Base-by-base conservation (phyloP, 2,888 invertebrate genomes). In the Chrysotoxum bicinctum region DNA sequence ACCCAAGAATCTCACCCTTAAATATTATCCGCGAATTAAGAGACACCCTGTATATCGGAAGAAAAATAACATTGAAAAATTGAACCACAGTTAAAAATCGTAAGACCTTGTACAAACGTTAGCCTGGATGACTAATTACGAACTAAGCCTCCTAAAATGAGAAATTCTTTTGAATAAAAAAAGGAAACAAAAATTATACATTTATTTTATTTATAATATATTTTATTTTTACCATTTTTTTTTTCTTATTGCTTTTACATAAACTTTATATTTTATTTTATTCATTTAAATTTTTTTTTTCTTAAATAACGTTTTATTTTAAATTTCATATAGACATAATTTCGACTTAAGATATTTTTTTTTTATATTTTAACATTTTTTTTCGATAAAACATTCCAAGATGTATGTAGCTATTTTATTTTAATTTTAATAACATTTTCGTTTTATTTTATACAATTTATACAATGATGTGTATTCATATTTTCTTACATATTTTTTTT, bases 241-340 rank as follows among this genome's bases (percentile, higher is more conserved):
- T 66, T 73, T 76, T 43, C 68, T 78, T 81, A 85, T 85, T 85
- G 85, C 81, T 81, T 80, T 81, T 81, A 85, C 85, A 85, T 85
- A 81, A 77, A 81, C 62, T 76, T 69, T 45, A 60, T 60, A 72
- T 76, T 68, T 23, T 78, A 54, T 56, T 54, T 66, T 32, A 40
- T 43, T 43, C 16, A 16, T 43, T 16, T 43, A 9, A 16, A 3
- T 56, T 19, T 35, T 54, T 26, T 79, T 66, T 8, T 30, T 62
- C 64, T 79, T 60, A 85, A 70, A 54, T 81, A 81, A 85, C 72
- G 37, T 76, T 21, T 75, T 45, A 48, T 66, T 76, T 68, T 62
- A 26, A 68, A 62, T 62, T 40, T 72, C 75, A 58, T 79, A 75
- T 79, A 84, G 37, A 72, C 66, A 73, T 68, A 48, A 58, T 52